These are phyloP conservation scores for Troides helena DNA, from an alignment of 2,888 invertebrate genomes.

Conservation along the genomic window DNA sequence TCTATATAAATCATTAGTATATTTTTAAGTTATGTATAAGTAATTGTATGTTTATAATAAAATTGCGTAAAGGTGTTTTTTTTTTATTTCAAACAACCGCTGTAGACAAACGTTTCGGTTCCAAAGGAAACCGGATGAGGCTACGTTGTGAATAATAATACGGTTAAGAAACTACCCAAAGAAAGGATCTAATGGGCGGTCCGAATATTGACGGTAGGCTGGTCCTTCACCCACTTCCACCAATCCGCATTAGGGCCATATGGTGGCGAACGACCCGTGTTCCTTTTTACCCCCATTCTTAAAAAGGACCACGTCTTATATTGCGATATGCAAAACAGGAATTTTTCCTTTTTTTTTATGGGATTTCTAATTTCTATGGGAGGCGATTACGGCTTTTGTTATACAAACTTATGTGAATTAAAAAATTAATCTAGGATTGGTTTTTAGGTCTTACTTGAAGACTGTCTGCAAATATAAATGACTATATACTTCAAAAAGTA, in stretches of 20 bases:
- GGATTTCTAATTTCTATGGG: slow-evolving; percentile 20
- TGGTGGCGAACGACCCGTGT: slow-evolving; percentile 8
- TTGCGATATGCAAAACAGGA: slow-evolving; percentile 17
- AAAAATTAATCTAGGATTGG: no score
- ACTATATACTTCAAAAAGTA: no score
- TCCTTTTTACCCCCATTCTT: slow-evolving; percentile 20
- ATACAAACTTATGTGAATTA: background rate
- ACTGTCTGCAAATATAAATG: no score
- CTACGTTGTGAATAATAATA: slow-evolving; percentile 6
- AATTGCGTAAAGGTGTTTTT: background rate
- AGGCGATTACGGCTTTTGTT: slow-evolving; percentile 21
- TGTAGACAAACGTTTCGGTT: background rate
- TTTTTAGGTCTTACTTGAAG: no score
- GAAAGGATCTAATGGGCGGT: slow-evolving; percentile 25
- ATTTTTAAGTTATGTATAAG: background rate
- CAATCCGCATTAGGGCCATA: slow-evolving; percentile 25
- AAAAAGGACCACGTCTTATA: slow-evolving; percentile 1
- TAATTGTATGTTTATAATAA: background rate
- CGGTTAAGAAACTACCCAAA: slow-evolving; percentile 1
- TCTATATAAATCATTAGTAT: background rate
- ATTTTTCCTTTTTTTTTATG: slow-evolving; percentile 15
- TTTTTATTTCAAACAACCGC: background rate
- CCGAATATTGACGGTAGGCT: slow-evolving; percentile 18
- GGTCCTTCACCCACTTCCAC: slow-evolving; percentile 21
- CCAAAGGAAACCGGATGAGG: background rate